These are phyloP conservation scores for Xerus inauris DNA, from an alignment of 2,113 vertebrate genomes.

Conservation along the genomic window DNA sequence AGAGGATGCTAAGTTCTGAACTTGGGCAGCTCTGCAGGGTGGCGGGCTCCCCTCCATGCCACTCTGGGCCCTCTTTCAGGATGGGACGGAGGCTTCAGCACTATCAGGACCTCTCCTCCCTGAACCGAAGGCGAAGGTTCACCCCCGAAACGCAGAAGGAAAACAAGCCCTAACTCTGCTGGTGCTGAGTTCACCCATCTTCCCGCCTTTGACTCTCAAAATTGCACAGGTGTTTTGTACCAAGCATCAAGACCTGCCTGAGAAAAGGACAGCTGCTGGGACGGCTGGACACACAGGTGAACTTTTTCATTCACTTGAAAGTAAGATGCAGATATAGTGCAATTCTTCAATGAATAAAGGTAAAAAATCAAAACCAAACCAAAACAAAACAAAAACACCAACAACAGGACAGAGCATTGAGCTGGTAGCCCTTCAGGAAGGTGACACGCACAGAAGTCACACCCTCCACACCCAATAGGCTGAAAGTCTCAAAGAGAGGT, in stretches of 20 bases:
- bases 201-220: not conserved
- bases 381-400: no score
- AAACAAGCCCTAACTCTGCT: not conserved
- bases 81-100: not conserved
- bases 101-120: not conserved
- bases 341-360: not conserved
- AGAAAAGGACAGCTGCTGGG: not conserved
- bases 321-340: not conserved
- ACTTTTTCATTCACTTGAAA: not conserved
- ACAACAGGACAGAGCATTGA: fast-evolving
- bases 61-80: not conserved
- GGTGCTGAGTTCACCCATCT: not conserved
- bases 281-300: not conserved
- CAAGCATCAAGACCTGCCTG: not conserved
- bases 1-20: not conserved
- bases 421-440: fast-evolving
- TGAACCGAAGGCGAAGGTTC: not conserved
- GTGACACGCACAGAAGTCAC: fast-evolving
- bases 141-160: not conserved
- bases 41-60: not conserved
- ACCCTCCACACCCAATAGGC: not conserved
- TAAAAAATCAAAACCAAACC: not conserved
- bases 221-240: not conserved
- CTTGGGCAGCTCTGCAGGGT: not conserved
- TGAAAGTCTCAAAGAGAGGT: not conserved